Percentiles rank a stretch among this genome's conserved stretches.
These are phyloP conservation scores for Pachycephala philippinensis DNA, from an alignment of 2,113 vertebrate species.

Conservation along the genomic window DNA sequence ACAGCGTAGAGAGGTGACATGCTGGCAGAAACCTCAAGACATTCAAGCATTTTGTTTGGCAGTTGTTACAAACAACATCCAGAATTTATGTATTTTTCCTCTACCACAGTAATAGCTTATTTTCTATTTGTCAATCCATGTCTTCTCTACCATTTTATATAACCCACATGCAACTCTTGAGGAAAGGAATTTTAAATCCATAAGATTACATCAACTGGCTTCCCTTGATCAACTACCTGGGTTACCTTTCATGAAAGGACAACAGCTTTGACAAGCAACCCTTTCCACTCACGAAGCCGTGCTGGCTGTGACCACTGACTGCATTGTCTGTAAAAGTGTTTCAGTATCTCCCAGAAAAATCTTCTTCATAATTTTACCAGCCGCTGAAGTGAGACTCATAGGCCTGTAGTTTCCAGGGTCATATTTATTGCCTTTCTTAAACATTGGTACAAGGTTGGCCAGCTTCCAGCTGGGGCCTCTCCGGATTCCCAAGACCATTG, in stretches of 20 bases:
- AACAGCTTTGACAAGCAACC: neutral
- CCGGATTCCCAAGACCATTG: rapidly evolving
- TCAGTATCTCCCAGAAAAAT: neutral
- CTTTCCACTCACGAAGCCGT: neutral
- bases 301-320: neutral
- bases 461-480: neutral
- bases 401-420: neutral
- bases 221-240: neutral
- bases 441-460: neutral
- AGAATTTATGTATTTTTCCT: neutral
- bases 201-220: neutral
- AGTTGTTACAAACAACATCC: neutral
- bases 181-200: neutral
- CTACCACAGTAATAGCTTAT: neutral
- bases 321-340: neutral
- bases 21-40: neutral
- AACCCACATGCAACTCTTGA: neutral
- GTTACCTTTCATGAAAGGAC: neutral
- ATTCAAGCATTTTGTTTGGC: neutral
- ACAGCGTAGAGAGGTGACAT: neutral
- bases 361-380: neutral
- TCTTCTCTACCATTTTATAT: neutral
- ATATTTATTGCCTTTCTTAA: neutral
- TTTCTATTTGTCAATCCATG: neutral
- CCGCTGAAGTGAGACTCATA: neutral